These are phyloP conservation scores for Idaea straminata DNA, from an alignment of 2,888 invertebrate genomes.

Conservation along the genomic window DNA sequence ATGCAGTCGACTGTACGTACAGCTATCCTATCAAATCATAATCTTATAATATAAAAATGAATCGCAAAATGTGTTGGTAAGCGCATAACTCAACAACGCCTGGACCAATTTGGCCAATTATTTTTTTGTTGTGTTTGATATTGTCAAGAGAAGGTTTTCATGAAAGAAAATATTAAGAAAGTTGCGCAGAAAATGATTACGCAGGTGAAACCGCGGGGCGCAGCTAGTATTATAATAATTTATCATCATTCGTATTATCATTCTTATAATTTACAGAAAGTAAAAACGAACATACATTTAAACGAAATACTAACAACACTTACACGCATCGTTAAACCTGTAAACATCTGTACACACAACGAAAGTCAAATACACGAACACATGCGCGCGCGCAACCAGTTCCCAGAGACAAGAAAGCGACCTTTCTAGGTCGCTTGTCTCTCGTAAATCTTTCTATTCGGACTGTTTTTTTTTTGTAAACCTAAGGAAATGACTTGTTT, in stretches of 20 bases:
- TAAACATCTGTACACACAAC: neutral
- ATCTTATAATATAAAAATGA: too few species aligned
- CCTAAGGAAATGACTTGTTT: neutral
- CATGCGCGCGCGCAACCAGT: constrained; percentile 19
- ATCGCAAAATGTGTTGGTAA: too few species aligned
- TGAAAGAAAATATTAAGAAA: too few species aligned
- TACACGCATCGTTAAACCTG: neutral
- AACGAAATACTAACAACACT: neutral
- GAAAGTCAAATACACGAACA: neutral
- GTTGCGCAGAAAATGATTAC: too few species aligned
- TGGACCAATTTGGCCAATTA: too few species aligned
- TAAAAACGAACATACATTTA: neutral
- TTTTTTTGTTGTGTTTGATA: too few species aligned
- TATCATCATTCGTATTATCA: neutral
- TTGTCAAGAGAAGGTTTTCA: too few species aligned
- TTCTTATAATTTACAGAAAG: neutral
- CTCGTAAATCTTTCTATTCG: constrained; percentile 39
- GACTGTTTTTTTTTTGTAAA: constrained; percentile 25
- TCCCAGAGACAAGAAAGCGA: constrained; percentile 35
- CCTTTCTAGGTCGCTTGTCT: constrained; percentile 48
- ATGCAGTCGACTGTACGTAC: too few species aligned
- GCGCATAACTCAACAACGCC: too few species aligned
- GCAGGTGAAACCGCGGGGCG: too few species aligned
- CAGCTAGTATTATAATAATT: too few species aligned
- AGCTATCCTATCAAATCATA: too few species aligned